These are phyloP conservation scores for Coilia nasus DNA, from an alignment of 2,797 vertebrate genomes.

Conservation along the genomic window DNA sequence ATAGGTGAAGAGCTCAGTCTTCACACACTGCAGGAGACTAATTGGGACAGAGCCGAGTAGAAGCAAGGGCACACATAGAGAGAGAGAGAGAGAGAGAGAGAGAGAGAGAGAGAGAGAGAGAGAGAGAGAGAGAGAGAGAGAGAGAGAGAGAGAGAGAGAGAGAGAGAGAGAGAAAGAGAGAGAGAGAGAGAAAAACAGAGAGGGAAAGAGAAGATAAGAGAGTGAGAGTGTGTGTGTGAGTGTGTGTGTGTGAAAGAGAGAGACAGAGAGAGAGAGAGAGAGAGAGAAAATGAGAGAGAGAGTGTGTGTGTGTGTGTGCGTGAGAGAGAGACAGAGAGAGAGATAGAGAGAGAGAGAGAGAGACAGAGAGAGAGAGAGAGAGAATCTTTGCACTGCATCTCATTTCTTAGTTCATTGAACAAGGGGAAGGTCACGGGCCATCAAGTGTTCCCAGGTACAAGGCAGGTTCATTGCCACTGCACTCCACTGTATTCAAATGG, in stretches of 20 bases:
- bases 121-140: slow-evolving; percentile 19
- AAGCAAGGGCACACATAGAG: background rate
- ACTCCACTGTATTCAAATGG: background rate
- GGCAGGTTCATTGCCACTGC: slow-evolving; percentile 6
- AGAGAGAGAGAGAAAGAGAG: too few relatives aligned
- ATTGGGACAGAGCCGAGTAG: background rate
- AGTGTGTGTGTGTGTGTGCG: background rate
- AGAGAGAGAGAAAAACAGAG: too few relatives aligned
- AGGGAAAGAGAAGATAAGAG: too few relatives aligned
- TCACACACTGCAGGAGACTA: background rate
- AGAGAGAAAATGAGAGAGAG: too few relatives aligned
- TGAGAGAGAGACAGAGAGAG: background rate
- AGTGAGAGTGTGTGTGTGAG: too few relatives aligned
- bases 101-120: background rate
- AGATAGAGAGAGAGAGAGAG: background rate
- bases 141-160: slow-evolving; percentile 14
- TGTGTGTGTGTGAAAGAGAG: background rate
- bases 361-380: background rate
- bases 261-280: slow-evolving; percentile 1
- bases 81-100: background rate
- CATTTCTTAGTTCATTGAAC: slow-evolving; percentile 34
- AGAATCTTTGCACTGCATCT: slow-evolving; percentile 8
- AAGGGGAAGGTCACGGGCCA: slow-evolving; percentile 34
- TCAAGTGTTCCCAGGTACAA: slow-evolving; percentile 23
- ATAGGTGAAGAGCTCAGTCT: background rate